Conservation (phyloP, 2,113 vertebrate species). For the Festucalex cinctus region DNA sequence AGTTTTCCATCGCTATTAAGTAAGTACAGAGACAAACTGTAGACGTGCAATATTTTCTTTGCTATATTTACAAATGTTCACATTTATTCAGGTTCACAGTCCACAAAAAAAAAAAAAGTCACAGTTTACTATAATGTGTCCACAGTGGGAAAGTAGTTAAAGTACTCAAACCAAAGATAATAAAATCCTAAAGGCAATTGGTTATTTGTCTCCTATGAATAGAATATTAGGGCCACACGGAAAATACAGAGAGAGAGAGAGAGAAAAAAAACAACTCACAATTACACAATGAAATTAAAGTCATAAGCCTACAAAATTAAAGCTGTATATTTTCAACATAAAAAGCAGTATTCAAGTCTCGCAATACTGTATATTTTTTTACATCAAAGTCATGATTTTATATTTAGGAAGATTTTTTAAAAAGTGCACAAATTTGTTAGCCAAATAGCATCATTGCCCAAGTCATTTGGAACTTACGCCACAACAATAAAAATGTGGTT, state of each 20-base stretch:
- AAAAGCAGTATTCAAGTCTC: no score
- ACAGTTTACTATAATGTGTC: conserved; percentile 6
- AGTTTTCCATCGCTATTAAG: not conserved
- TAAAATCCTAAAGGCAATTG: not conserved
- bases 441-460: no score
- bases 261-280: no score
- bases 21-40: conserved; percentile 5
- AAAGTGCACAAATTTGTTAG: no score
- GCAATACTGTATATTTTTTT: no score
- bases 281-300: no score
- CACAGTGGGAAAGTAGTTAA: conserved; percentile 20
- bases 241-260: not conserved
- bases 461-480: no score
- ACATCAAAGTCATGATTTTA: no score
- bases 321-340: no score
- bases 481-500: not conserved
- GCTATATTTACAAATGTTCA: not conserved
- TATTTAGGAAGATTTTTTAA: no score
- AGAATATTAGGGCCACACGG: not conserved
- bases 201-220: not conserved
- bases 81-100: conserved; percentile 5
- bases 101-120: not conserved
- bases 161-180: conserved; percentile 20
- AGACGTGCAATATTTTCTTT: not conserved
- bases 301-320: no score